Conservation (phyloP, 2,888 invertebrate genomes). For the Argyresthia albistria region DNA sequence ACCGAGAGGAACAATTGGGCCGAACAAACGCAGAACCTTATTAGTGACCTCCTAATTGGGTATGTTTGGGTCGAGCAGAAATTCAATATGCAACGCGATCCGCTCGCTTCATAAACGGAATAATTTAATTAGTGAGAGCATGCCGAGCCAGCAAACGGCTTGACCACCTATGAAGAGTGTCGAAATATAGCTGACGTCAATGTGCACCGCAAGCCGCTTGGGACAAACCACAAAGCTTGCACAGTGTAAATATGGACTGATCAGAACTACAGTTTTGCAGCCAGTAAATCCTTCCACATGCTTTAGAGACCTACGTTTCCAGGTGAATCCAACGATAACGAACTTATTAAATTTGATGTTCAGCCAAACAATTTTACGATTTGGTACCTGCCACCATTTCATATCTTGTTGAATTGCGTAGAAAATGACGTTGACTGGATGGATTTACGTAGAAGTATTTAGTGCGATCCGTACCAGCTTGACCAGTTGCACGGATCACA, state of each 20-base stretch:
- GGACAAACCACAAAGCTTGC: conserved; percentile 9
- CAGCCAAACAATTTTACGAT: too few relatives aligned
- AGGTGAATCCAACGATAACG: too few relatives aligned
- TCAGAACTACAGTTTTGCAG: not conserved
- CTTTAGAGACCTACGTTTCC: too few relatives aligned
- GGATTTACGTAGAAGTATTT: conserved; percentile 4
- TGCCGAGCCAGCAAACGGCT: conserved; percentile 28
- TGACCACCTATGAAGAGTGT: conserved; percentile 32
- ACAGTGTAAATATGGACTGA: not conserved
- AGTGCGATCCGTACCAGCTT: conserved; percentile 2
- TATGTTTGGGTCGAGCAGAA: conserved; percentile 41
- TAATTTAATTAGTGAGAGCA: conserved; percentile 60
- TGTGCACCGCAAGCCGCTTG: conserved; percentile 7
- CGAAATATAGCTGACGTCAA: conserved; percentile 14
- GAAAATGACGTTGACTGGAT: not conserved
- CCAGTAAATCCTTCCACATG: not conserved
- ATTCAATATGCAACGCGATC: conserved; percentile 64
- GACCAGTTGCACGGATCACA: conserved; percentile 11
- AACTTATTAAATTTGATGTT: too few relatives aligned
- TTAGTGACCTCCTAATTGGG: conserved; percentile 65
- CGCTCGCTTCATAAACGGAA: conserved; percentile 56
- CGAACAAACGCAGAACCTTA: conserved; percentile 57
- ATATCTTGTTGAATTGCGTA: too few relatives aligned
- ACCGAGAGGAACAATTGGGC: conserved; percentile 57
- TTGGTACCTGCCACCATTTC: too few relatives aligned